Percentiles rank a stretch among this genome's conserved stretches.
phyloP scores from a whole-genome alignment of 2,797 vertebrate genomes.

The Scolopax bukidnonensis region DNA sequence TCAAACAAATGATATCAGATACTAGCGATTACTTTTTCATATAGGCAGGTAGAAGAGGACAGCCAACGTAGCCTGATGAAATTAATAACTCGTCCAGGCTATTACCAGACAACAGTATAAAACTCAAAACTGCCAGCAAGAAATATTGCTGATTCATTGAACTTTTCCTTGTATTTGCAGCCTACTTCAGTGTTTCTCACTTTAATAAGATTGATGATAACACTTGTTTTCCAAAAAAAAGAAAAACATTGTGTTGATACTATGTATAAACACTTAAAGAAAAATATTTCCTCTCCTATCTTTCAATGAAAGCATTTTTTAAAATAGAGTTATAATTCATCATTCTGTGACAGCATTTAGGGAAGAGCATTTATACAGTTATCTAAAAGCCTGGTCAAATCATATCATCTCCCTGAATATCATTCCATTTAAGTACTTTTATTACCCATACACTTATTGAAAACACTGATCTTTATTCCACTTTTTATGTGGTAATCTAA shows the following conservation, averaged over 20 bases:
- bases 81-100: background rate
- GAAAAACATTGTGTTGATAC: slow-evolving; percentile 43
- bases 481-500: slow-evolving; percentile 23
- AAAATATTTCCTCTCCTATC: slow-evolving; percentile 17
- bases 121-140: slow-evolving; percentile 20
- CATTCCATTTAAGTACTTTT: slow-evolving; percentile 32
- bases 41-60: background rate
- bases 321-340: slow-evolving; percentile 50
- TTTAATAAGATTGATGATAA: slow-evolving; percentile 33
- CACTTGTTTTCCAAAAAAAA: background rate
- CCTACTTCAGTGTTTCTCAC: slow-evolving; percentile 1
- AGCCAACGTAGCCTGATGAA: background rate
- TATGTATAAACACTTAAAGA: slow-evolving; percentile 8
- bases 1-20: background rate
- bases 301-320: slow-evolving; percentile 34
- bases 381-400: slow-evolving; percentile 37
- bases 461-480: slow-evolving; percentile 22
- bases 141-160: slow-evolving; percentile 20
- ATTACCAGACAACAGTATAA: slow-evolving; percentile 10
- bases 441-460: slow-evolving; percentile 6
- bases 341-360: slow-evolving; percentile 49
- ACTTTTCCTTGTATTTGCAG: slow-evolving; percentile 14
- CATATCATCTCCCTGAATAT: background rate
- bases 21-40: slow-evolving; percentile 6
- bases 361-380: slow-evolving; percentile 46